Evolutionary conservation across 2,113 vertebrate genomes (phyloP).

Genomic region (Etia nguti): DNA sequence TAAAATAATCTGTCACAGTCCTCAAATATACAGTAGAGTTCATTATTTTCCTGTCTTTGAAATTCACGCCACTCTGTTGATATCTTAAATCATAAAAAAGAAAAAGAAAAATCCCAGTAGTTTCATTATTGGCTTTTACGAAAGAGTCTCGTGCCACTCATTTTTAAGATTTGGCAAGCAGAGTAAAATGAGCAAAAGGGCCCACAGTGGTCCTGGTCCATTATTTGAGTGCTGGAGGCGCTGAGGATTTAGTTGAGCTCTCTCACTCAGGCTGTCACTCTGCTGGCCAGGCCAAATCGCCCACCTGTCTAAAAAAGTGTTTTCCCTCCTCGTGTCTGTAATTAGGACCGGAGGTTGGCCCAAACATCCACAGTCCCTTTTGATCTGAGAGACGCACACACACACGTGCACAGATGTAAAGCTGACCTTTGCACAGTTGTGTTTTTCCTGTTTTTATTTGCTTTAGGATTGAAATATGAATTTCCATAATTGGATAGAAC

Average conservation of each 20-base stretch:
- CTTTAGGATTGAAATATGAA: neutral
- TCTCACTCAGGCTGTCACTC: neutral
- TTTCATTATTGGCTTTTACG: conserved; percentile 14
- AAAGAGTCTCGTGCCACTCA: neutral
- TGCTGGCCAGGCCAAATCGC: neutral
- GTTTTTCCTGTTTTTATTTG: neutral
- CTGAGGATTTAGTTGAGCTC: neutral
- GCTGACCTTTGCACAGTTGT: neutral
- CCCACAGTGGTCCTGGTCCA: neutral
- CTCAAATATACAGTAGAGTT: neutral
- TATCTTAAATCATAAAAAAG: neutral
- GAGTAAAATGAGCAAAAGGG: neutral
- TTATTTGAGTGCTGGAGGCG: neutral
- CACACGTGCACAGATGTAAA: neutral
- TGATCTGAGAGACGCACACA: neutral
- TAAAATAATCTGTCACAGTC: neutral
- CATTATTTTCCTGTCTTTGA: neutral
- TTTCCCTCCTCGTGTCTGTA: conserved; percentile 19
- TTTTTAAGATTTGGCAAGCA: neutral
- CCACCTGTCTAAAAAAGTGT: neutral
- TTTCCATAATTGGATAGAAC: too few species aligned
- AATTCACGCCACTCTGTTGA: neutral
- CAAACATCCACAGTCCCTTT: conserved; percentile 8
- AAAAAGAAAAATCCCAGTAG: neutral
- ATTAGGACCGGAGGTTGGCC: conserved; percentile 12